Percentiles rank a stretch among this genome's conserved stretches.
Conservation (phyloP, 2,888 invertebrate species). For the Heliconius erato region DNA sequence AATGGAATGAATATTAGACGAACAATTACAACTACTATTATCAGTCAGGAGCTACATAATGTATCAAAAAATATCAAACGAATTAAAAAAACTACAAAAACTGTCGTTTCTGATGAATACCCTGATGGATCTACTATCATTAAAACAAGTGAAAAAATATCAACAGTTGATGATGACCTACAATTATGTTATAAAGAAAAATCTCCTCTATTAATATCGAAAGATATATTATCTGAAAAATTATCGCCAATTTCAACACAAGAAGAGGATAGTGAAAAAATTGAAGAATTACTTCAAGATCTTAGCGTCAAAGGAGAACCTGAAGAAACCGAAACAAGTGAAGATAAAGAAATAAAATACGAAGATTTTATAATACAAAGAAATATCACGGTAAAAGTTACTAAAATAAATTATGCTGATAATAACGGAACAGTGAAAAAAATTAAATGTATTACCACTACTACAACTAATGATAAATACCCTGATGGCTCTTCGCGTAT, state of each 20-base stretch:
- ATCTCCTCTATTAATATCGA: neutral
- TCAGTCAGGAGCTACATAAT: conserved; percentile 66
- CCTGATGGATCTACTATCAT: conserved; percentile 76
- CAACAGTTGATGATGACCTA: conserved; percentile 66
- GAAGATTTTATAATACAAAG: conserved; percentile 63
- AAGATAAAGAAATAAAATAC: conserved; percentile 63
- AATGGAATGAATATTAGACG: conserved; percentile 67
- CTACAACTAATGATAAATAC: conserved; percentile 74
- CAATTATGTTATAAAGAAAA: conserved; percentile 44
- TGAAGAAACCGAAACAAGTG: conserved; percentile 61
- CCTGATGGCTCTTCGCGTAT: conserved; percentile 73
- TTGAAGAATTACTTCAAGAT: conserved; percentile 61
- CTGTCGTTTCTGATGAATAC: conserved; percentile 73
- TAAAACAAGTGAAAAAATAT: conserved; percentile 76
- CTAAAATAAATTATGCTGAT: conserved; percentile 68
- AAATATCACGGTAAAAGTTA: conserved; percentile 65
- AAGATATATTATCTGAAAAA: conserved; percentile 1
- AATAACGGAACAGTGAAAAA: conserved; percentile 60
- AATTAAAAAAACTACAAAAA: conserved; percentile 70
- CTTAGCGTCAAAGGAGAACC: conserved; percentile 58
- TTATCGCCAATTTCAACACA: conserved; percentile 31
- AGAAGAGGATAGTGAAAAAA: conserved; percentile 51
- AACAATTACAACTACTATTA: conserved; percentile 69
- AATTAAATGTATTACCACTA: conserved; percentile 68
- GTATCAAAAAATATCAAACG: conserved; percentile 60